Conservation (phyloP, 2,113 vertebrate genomes). For the Panurus biarmicus region DNA sequence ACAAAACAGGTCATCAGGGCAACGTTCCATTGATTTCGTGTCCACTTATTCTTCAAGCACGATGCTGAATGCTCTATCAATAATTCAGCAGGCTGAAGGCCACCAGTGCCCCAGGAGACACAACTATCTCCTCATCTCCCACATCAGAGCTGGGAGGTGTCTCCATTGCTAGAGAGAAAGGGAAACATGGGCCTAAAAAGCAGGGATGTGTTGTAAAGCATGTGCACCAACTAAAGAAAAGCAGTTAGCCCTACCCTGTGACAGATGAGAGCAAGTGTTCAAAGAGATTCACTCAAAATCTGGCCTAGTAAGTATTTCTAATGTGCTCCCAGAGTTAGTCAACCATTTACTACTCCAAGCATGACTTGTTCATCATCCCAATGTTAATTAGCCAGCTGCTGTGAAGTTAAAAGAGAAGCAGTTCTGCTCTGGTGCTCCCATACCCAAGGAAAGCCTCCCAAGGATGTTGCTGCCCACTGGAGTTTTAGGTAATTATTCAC, state of each 20-base stretch:
- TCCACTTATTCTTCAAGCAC: conserved; percentile 61
- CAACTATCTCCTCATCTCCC: conserved; percentile 17
- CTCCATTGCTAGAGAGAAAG: not conserved
- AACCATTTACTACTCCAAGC: not conserved
- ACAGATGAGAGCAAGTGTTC: not conserved
- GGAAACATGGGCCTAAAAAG: not conserved
- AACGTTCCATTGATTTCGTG: conserved; percentile 62
- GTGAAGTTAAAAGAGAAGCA: conserved; percentile 5
- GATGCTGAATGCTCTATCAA: conserved; percentile 57
- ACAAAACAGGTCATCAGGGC: conserved; percentile 65
- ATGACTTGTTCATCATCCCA: conserved; percentile 35
- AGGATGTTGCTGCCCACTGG: not conserved
- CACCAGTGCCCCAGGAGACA: conserved; percentile 35
- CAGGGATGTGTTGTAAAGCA: not conserved
- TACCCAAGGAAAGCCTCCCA: not conserved
- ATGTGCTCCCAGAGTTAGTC: not conserved
- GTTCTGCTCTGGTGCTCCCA: not conserved
- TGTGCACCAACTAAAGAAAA: not conserved
- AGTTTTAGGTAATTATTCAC: conserved; percentile 7
- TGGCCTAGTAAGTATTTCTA: not conserved
- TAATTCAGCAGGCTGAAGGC: conserved; percentile 61
- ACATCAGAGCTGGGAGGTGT: not conserved
- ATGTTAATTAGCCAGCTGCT: conserved; percentile 17
- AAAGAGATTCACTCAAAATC: not conserved
- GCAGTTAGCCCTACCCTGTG: not conserved